phyloP scores from a whole-genome alignment of 2,888 invertebrate genomes.

The Lithophane semibrunnea region DNA sequence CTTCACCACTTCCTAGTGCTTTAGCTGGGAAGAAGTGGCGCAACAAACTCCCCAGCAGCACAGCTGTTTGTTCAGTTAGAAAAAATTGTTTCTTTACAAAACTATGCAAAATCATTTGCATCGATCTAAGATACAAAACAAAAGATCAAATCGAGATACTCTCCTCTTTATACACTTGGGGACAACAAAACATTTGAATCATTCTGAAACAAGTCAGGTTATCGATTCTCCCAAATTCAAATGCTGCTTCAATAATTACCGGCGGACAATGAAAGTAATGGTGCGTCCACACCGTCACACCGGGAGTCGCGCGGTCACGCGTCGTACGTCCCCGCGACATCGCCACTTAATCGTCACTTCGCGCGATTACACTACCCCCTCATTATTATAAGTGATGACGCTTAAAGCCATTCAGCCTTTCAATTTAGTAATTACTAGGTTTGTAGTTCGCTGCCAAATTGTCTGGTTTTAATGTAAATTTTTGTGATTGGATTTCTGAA shows the following conservation, averaged over 20 bases:
- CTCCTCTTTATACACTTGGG: not conserved
- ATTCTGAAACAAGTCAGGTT: conserved; percentile 36
- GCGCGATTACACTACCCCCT: conserved; percentile 83
- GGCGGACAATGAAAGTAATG: conserved; percentile 84
- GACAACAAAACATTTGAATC: conserved; percentile 16
- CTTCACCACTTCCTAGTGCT: too few relatives aligned
- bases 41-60: too few relatives aligned
- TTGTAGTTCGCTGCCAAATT: conserved; percentile 71
- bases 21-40: too few relatives aligned
- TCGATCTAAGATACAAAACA: not conserved
- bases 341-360: conserved; percentile 85
- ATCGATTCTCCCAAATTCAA: conserved; percentile 77
- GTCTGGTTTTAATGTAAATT: conserved; percentile 74
- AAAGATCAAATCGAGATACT: not conserved
- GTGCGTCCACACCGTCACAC: conserved; percentile 79
- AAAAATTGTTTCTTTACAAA: too few relatives aligned
- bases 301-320: conserved; percentile 74
- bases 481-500: conserved; percentile 59
- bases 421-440: conserved; percentile 89
- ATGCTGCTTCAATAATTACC: conserved; percentile 76
- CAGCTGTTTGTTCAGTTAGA: too few relatives aligned
- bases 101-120: too few relatives aligned
- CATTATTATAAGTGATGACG: conserved; percentile 89
- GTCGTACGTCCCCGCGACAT: conserved; percentile 79
- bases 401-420: conserved; percentile 88